Evolutionary conservation across 2,113 vertebrate genomes (phyloP).

Genomic region (Pipa parva): DNA sequence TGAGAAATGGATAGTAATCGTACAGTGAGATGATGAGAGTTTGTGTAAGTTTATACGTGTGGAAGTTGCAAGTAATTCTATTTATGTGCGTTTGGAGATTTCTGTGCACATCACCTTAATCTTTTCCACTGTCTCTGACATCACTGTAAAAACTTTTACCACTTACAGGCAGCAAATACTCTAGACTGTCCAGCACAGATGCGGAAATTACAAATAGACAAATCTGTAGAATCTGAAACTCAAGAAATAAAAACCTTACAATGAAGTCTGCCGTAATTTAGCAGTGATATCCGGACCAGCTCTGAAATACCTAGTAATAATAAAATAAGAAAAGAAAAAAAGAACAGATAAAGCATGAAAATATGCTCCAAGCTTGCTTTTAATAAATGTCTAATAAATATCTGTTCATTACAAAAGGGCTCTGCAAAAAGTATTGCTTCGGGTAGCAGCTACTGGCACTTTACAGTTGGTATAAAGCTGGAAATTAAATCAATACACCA

Average conservation of each 20-base stretch:
- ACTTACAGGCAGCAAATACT: background rate
- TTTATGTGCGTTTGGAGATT: too few species aligned
- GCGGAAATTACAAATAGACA: slow-evolving; percentile 23
- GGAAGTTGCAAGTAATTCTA: too few species aligned
- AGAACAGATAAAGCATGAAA: slow-evolving; percentile 16
- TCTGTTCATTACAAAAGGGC: background rate
- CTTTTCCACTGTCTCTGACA: too few species aligned
- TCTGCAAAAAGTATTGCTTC: slow-evolving; percentile 8
- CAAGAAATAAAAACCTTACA: background rate
- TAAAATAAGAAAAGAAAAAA: slow-evolving; percentile 11
- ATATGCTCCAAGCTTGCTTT: background rate
- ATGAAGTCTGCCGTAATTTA: slow-evolving; percentile 20
- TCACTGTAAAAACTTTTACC: too few species aligned
- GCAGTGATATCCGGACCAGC: slow-evolving; percentile 18
- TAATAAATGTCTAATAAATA: slow-evolving; percentile 22
- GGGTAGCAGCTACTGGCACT: background rate
- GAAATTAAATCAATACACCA: background rate
- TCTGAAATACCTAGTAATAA: slow-evolving; percentile 15
- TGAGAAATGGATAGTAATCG: too few species aligned
- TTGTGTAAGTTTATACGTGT: too few species aligned
- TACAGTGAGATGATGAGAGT: too few species aligned
- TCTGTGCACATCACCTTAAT: too few species aligned
- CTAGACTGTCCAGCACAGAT: background rate
- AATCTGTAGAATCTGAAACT: slow-evolving; percentile 15
- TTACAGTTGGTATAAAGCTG: background rate